Base-by-base conservation (phyloP, 2,888 invertebrate genomes). In the Pycnomerus fuliginosus region DNA sequence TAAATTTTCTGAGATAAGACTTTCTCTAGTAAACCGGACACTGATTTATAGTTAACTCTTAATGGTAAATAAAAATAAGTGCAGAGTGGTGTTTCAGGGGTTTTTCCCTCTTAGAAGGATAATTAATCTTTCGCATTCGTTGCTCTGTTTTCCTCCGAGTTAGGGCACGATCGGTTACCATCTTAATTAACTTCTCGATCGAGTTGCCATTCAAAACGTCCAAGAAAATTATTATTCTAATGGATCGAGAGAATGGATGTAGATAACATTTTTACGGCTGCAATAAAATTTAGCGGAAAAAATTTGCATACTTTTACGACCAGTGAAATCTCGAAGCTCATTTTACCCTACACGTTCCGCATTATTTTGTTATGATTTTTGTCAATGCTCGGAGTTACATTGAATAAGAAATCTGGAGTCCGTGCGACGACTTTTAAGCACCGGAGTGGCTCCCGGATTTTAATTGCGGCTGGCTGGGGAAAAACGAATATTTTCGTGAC, bases 1-100 rank as follows among this genome's bases (percentile, higher is more conserved):
- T 29, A 29, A 39, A 23, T 20, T 43, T 24, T 17, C 25, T 2
- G 27, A 15, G 43, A 25, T 35, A 24, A 33, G 20, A 22, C 16
- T 24, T 32, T 32, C 17, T 29, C 38, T 23, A 25, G 23, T 33
- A 34, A 31, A 36, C 34, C 24, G 44, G 63, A 61, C 63, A 57
- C 55, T 63, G 63, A 63, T 63, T 69, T 69, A 68, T 69, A 60
- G 63, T 61, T 50, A 64, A 64, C 57, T 62, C 60, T 60, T 67
- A 67, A 69, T 67, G 67, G 67, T 64, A 65, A 69, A 68, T 69
- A 67, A 68, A 69, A 68, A 69, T 69, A 68, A 69, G 69, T 69
- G 68, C 69, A 60, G 64, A 67, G 62, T 61, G 62, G 53, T 69
- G 69, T 69, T 68, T 62, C 58, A 56, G 57, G 58, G 58, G 52